These are phyloP conservation scores for Aphelinus atriplicis DNA, from an alignment of 1,140 invertebrate genomes.

Conservation along the genomic window DNA sequence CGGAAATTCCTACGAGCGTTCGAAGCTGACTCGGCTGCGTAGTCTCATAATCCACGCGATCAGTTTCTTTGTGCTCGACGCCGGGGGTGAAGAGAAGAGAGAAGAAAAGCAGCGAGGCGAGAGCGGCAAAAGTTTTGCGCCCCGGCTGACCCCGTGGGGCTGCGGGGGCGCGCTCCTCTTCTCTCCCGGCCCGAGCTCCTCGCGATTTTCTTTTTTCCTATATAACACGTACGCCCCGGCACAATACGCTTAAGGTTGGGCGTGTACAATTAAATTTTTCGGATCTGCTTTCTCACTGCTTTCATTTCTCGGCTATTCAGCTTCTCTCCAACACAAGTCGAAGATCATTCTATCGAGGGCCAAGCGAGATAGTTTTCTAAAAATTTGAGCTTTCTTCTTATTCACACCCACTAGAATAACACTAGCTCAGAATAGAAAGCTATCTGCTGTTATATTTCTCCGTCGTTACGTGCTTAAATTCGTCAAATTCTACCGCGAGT, in stretches of 20 bases:
- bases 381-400: no score
- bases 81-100: constrained; percentile 11
- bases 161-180: not conserved
- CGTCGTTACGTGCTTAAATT: not conserved
- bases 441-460: not conserved
- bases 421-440: no score
- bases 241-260: not conserved
- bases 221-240: no score
- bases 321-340: not conserved
- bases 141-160: not conserved
- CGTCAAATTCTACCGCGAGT: not conserved
- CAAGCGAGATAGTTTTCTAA: no score
- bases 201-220: constrained; percentile 16
- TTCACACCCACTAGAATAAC: no score
- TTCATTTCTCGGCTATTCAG: not conserved
- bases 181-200: not conserved
- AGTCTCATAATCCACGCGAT: not conserved
- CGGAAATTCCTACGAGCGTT: no score
- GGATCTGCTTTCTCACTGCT: not conserved
- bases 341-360: not conserved
- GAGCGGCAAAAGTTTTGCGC: constrained; percentile 19
- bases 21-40: no score
- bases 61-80: not conserved
- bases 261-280: constrained; percentile 5
- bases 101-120: not conserved